Evolutionary conservation across 2,888 invertebrate genomes (phyloP).

Genomic region (Auanema freiburgensis): DNA sequence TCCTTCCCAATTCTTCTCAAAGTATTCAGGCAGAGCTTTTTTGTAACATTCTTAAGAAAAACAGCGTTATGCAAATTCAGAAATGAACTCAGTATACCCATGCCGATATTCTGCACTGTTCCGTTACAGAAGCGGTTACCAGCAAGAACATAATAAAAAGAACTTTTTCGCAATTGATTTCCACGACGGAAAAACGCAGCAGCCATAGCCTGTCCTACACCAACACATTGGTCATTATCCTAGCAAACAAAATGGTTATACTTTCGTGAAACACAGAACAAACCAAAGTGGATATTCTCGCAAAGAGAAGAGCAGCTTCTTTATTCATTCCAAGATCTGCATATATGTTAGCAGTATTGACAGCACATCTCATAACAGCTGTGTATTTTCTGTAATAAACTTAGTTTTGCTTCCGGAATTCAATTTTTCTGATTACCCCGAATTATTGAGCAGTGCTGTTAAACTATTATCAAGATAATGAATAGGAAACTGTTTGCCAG

Average conservation of each 20-base stretch:
- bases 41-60: slow-evolving; percentile 32
- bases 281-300: background rate
- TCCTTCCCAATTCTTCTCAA: slow-evolving; percentile 44
- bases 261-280: background rate
- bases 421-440: background rate
- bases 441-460: slow-evolving; percentile 12
- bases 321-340: slow-evolving; percentile 12
- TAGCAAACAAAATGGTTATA: background rate
- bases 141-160: slow-evolving; percentile 19
- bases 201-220: slow-evolving; percentile 17
- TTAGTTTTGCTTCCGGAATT: background rate
- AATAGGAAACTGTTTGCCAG: slow-evolving; percentile 69
- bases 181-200: slow-evolving; percentile 11
- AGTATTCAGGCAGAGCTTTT: slow-evolving; percentile 31
- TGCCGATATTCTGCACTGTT: background rate
- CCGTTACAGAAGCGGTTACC: slow-evolving; percentile 12
- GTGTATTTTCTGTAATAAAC: slow-evolving; percentile 5
- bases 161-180: slow-evolving; percentile 11
- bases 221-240: slow-evolving; percentile 22
- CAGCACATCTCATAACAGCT: slow-evolving; percentile 17
- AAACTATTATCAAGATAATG: slow-evolving; percentile 89
- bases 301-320: slow-evolving; percentile 16
- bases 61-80: too few relatives aligned
- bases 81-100: background rate
- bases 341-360: slow-evolving; percentile 11